Base-by-base conservation (phyloP, 2,888 invertebrate species). In the Melanargia galathea region DNA sequence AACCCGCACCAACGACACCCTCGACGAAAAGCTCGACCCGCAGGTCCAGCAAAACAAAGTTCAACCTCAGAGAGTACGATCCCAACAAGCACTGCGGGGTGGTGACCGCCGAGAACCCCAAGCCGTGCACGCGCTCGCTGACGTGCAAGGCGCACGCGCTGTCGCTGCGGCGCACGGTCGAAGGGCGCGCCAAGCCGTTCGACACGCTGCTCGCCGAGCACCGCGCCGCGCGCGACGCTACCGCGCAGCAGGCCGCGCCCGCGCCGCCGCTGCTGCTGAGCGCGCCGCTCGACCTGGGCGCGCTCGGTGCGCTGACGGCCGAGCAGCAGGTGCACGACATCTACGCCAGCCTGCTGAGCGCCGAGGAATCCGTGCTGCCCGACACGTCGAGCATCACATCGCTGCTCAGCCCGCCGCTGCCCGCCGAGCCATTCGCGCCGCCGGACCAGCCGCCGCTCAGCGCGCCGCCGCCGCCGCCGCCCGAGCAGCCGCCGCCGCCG, bases 81-180 rank as follows among this genome's bases (percentile, higher is more conserved):
- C 94, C 96, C 18, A 95, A 97, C 79, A 94, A 95, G 71, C 97
- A 97, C 79, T 97, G 97, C 81, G 97, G 97, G 2, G 96, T 96
- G 16, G 85, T 93, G 72, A 94, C 93, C 60, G 93, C 92, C 1
- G 95, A 95, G 70, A 94, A 93, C 67, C 92, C 92, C 4, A 94
- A 94, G 74, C 95, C 95, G 0, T 97, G 97, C 81, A 96, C 96
- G 57, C 90, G 96, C 65, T 96, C 96, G 20, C 92, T 96, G 62
- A 96, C 96, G 48, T 95, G 94, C 75, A 94, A 94, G 76, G 93
- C 93, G 40, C 94, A 94, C 79, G 94, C 95, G 20, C 87, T 96
- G 71, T 94, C 95, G 45, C 81, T 95, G 70, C 87, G 96, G 63
- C 87, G 96, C 68, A 93, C 94, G 20, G 96, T 96, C 35, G 84